These are phyloP conservation scores for Corydoras sp. DNA, from an alignment of 2,113 vertebrate species.

Conservation along the genomic window DNA sequence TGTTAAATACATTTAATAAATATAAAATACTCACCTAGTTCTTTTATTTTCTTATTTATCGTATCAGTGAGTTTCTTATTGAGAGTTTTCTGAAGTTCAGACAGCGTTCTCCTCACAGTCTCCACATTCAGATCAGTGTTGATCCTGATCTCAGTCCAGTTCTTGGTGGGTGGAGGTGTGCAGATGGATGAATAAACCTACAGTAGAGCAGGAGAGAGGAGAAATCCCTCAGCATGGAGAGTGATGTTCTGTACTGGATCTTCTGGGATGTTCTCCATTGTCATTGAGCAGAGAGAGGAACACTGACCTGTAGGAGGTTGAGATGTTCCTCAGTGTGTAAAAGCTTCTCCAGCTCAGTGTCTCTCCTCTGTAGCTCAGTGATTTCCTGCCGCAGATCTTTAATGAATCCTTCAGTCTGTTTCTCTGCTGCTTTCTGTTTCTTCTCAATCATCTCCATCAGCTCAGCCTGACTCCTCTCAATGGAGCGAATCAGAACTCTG, in stretches of 20 bases:
- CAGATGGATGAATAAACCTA: conserved; percentile 26
- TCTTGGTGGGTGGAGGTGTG: conserved; percentile 19
- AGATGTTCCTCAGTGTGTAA: conserved; percentile 34
- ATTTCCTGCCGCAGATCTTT: conserved; percentile 34
- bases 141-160: conserved; percentile 26
- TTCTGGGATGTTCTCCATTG: too few species aligned
- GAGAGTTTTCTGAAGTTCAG: too few species aligned
- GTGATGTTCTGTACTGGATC: conserved; percentile 1
- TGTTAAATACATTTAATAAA: too few species aligned
- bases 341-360: conserved; percentile 34
- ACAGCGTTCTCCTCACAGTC: not conserved
- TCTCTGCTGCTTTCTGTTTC: conserved; percentile 21
- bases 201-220: conserved; percentile 29
- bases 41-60: too few species aligned
- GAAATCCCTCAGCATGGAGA: conserved; percentile 4
- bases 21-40: not conserved
- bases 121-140: conserved; percentile 4
- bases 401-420: conserved; percentile 22
- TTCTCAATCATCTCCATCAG: conserved; percentile 21
- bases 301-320: conserved; percentile 35
- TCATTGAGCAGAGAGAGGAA: not conserved
- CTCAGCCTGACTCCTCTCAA: conserved; percentile 15
- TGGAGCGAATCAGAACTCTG: conserved; percentile 9
- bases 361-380: conserved; percentile 17
- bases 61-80: too few species aligned